Evolutionary conservation across 64 coral and sea anemone genomes (phyloP), one percentile per base, ranked within the genome.

Genomic region (Stichodactyla mertensii): DNA sequence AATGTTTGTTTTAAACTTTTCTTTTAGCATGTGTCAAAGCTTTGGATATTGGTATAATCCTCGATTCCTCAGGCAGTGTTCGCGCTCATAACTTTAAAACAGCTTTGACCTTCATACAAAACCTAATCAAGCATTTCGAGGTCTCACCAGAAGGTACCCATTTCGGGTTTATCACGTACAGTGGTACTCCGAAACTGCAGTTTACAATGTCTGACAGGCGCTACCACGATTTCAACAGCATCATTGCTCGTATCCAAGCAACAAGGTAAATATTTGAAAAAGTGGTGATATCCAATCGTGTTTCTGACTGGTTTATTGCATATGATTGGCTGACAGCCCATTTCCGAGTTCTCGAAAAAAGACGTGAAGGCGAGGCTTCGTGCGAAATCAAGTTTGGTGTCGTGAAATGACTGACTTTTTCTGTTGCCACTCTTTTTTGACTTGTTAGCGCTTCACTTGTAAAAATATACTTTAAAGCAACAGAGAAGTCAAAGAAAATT

Each of bases 41-140:
- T 6, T 57, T 91, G 84, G 89, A 91, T 87, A 78, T 91, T 56
- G 89, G 89, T 1, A 91, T 91, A 28, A 87, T 91, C 61, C 52
- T 91, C n/a, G 89, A 91, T 56, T 69, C 74, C 55, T 91, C 89
- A 36, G 89, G 89, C 16, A 91, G 89, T 20, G 89, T 91, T 6
- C 82, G 80, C 14, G 55, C 58, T 26, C 55, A 86, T 52, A 86
- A 87, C 57, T 91, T 91, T 69, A 60, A 81, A 82, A 91, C 57
- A 51, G 89, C 84, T 18, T 62, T 84, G 13, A 22, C 16, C 4
- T 91, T 91, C 84, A 52, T 91, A 23, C 54, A 80, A 22, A 84
- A 91, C 31, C 69, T 91, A 52, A 85, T 91, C 56, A 87, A 70
- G 14, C 89, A 91, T 51, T 91, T 86, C 61, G 24, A 55, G 18